Evolutionary conservation across 2,797 vertebrate genomes (phyloP).

Genomic region (Xenops minutus): DNA sequence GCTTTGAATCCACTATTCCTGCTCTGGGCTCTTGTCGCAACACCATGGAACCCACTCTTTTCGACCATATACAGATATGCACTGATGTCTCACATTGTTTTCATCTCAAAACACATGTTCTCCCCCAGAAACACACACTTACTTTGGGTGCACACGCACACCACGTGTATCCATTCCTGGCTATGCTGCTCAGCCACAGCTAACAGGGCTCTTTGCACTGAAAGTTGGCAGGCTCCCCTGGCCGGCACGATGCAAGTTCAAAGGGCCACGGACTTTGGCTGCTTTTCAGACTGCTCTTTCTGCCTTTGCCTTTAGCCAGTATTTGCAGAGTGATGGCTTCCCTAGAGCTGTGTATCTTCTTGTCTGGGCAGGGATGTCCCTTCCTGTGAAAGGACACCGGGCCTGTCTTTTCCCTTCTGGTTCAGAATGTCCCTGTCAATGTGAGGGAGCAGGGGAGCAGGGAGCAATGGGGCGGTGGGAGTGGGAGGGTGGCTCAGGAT

Average conservation of each 20-base stretch:
- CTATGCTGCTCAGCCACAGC: neutral
- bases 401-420: neutral
- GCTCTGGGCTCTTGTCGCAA: neutral
- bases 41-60: rapidly evolving
- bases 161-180: neutral
- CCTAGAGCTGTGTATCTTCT: neutral
- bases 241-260: neutral
- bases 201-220: neutral
- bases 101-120: neutral
- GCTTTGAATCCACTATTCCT: neutral
- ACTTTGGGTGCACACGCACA: rapidly evolving
- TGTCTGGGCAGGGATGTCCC: neutral
- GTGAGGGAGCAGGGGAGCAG: neutral
- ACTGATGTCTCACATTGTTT: neutral
- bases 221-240: neutral
- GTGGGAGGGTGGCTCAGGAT: neutral
- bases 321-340: neutral
- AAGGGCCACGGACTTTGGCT: neutral
- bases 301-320: neutral
- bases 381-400: neutral
- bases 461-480: neutral
- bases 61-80: rapidly evolving
- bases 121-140: rapidly evolving
- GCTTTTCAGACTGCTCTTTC: slow-evolving; percentile 1
- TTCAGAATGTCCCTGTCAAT: rapidly evolving